These are phyloP conservation scores for Taurulus bubalis DNA, from an alignment of 2,113 vertebrate species.

Conservation along the genomic window DNA sequence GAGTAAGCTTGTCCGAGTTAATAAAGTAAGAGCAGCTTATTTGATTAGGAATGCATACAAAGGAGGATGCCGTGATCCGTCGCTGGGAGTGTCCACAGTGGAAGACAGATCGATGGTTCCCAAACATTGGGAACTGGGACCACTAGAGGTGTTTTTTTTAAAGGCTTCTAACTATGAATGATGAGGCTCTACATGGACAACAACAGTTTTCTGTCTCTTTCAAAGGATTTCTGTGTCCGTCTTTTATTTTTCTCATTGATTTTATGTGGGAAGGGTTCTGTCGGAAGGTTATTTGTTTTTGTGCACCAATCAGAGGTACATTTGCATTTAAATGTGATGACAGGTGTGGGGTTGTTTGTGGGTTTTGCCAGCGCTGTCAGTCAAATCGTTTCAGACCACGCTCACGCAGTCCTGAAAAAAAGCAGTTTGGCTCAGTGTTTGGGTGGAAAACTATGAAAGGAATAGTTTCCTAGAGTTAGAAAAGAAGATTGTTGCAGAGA, in stretches of 20 bases:
- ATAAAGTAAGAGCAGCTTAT: slow-evolving; percentile 74
- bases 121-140: background rate
- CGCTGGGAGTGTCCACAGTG: slow-evolving; percentile 34
- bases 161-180: background rate
- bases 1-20: slow-evolving; percentile 67
- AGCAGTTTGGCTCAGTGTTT: background rate
- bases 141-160: background rate
- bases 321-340: background rate
- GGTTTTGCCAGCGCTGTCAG: background rate
- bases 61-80: slow-evolving; percentile 54
- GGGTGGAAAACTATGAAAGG: background rate
- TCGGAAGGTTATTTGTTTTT: background rate
- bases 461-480: background rate
- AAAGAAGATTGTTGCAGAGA: background rate
- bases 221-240: background rate
- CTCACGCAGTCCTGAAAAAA: background rate
- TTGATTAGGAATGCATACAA: slow-evolving; percentile 76
- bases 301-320: background rate
- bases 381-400: background rate
- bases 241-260: background rate
- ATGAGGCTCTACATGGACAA: background rate
- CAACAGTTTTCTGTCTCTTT: background rate
- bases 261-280: background rate
- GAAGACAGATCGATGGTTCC: slow-evolving; percentile 32
- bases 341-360: background rate